These are phyloP conservation scores for Naso thynnoides DNA, from an alignment of 2,797 vertebrate genomes.

Conservation along the genomic window DNA sequence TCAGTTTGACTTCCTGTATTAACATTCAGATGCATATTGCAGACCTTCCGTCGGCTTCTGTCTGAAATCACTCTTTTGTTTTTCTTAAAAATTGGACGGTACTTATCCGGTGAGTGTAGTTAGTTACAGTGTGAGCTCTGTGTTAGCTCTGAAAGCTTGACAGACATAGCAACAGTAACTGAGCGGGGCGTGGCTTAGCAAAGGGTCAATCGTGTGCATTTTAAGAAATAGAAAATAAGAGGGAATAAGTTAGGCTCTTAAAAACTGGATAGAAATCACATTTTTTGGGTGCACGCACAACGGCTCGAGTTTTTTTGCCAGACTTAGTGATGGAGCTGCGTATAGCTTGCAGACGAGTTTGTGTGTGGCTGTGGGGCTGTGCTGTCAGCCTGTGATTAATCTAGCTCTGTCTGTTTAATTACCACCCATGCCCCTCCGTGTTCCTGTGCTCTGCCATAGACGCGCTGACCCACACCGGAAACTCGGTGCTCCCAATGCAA, in stretches of 20 bases:
- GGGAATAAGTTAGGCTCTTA: not conserved
- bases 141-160: too few relatives aligned
- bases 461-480: constrained; percentile 73
- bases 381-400: constrained; percentile 79
- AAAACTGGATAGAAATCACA: constrained; percentile 30
- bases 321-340: constrained; percentile 35
- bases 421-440: constrained; percentile 60
- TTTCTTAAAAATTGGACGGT: too few relatives aligned
- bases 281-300: constrained; percentile 21
- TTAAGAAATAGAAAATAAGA: constrained; percentile 25
- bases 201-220: constrained; percentile 24
- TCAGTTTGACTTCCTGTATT: too few relatives aligned
- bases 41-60: too few relatives aligned
- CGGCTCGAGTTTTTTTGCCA: constrained; percentile 24
- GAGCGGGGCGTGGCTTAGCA: too few relatives aligned
- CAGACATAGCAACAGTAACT: too few relatives aligned
- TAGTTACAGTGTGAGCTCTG: too few relatives aligned
- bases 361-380: constrained; percentile 44
- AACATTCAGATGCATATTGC: too few relatives aligned
- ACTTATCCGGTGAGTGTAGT: too few relatives aligned
- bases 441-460: constrained; percentile 41
- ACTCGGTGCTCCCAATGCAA: constrained; percentile 60
- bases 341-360: constrained; percentile 40
- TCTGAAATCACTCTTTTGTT: too few relatives aligned
- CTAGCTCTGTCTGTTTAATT: constrained; percentile 80